Evolutionary conservation across 2,113 vertebrate genomes (phyloP).

Genomic region (Laterallus jamaicensis): DNA sequence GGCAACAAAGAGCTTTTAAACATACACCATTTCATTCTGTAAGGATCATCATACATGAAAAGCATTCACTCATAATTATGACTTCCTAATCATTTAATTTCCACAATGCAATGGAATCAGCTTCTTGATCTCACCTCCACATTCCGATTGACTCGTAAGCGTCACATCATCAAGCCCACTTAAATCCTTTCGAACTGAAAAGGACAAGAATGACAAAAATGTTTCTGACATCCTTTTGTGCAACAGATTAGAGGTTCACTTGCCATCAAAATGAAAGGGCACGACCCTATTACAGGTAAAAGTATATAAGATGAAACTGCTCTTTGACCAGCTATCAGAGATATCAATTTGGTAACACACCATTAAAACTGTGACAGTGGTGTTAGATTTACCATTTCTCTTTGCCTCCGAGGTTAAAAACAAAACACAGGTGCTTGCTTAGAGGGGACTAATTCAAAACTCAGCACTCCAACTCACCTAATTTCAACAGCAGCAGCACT

Average conservation of each 20-base stretch:
- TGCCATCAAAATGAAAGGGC: background rate
- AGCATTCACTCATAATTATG: background rate
- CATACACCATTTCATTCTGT: background rate
- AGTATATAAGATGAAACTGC: background rate
- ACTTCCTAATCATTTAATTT: background rate
- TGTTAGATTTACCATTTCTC: background rate
- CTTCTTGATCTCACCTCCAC: slow-evolving; percentile 79
- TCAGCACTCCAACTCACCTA: background rate
- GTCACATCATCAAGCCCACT: slow-evolving; percentile 85
- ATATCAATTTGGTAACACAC: background rate
- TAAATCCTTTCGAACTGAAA: slow-evolving; percentile 83
- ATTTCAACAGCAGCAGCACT: background rate
- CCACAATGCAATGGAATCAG: background rate
- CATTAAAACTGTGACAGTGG: background rate
- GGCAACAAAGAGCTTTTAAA: background rate
- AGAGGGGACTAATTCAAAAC: background rate
- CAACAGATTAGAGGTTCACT: background rate
- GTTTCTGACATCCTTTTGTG: background rate
- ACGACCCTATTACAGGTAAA: background rate
- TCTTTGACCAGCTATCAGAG: background rate
- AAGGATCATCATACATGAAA: background rate
- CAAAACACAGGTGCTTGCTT: background rate
- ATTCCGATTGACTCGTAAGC: slow-evolving; percentile 81
- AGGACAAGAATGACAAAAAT: background rate
- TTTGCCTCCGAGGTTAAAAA: background rate